Conservation (phyloP, 1,140 invertebrate species). For the Apis laboriosa region DNA sequence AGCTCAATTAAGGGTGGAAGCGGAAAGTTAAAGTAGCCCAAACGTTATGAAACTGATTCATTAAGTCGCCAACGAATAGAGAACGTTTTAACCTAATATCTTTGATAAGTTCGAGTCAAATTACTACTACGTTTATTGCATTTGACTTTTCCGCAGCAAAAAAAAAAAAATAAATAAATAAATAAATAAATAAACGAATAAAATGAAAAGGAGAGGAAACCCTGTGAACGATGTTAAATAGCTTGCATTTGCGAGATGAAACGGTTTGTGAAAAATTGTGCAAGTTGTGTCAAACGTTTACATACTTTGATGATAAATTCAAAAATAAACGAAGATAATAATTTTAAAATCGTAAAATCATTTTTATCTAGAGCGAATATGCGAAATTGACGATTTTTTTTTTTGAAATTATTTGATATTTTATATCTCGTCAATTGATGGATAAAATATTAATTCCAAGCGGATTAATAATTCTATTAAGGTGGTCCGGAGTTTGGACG, state of each 20-base stretch:
- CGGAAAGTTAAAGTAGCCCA: conserved; percentile 3
- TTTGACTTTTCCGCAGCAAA: background rate
- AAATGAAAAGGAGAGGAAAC: background rate
- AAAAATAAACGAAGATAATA: no score
- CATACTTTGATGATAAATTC: no score
- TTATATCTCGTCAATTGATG: background rate
- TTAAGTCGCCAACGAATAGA: background rate
- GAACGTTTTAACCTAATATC: background rate
- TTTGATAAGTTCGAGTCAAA: background rate
- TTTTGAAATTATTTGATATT: no score
- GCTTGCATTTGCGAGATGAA: no score
- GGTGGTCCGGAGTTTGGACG: background rate
- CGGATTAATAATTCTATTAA: background rate
- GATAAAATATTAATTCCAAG: background rate
- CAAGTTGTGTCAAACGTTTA: no score
- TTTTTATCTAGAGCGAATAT: no score
- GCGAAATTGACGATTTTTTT: no score
- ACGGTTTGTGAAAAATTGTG: no score
- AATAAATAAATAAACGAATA: background rate
- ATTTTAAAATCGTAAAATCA: no score
- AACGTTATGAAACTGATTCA: background rate
- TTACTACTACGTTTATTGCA: background rate
- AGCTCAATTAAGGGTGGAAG: background rate
- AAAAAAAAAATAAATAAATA: background rate
- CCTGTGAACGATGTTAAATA: no score